A percentile compares a stretch with the other conserved stretches of the same genome.
Conservation (phyloP, 2,888 invertebrate genomes). For the Trachelus troglodyta region DNA sequence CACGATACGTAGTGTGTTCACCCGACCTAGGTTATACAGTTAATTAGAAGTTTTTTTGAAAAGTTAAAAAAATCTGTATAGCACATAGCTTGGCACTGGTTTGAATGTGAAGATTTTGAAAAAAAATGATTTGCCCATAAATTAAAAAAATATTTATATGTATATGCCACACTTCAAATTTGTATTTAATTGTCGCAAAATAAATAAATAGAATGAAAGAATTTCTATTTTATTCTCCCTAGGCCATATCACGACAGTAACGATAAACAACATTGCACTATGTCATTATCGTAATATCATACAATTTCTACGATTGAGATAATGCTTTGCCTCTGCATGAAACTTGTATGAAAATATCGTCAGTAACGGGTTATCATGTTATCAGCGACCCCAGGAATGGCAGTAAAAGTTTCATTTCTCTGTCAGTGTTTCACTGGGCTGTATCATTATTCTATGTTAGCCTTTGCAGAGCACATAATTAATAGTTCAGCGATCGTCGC, state of each 20-base stretch:
- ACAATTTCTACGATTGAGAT: background rate
- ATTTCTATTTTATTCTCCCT: background rate
- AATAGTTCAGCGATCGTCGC: background rate
- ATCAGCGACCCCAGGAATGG: background rate
- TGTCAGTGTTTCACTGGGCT: background rate
- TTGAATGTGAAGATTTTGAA: background rate
- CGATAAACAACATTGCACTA: background rate
- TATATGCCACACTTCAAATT: background rate
- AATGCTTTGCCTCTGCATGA: background rate
- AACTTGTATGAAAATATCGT: background rate
- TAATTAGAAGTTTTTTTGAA: background rate
- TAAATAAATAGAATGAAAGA: background rate
- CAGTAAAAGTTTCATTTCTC: background rate
- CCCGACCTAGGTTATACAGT: background rate
- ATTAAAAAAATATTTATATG: background rate
- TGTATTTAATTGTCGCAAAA: background rate
- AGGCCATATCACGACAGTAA: background rate
- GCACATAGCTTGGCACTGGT: background rate
- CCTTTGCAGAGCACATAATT: background rate
- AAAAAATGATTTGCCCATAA: background rate
- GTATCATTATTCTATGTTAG: background rate
- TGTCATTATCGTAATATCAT: background rate
- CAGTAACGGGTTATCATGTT: background rate
- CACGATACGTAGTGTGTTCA: background rate
- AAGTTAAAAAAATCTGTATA: background rate